Evolutionary conservation across 2,113 vertebrate genomes (phyloP).

Genomic region (Vulpes vulpes): DNA sequence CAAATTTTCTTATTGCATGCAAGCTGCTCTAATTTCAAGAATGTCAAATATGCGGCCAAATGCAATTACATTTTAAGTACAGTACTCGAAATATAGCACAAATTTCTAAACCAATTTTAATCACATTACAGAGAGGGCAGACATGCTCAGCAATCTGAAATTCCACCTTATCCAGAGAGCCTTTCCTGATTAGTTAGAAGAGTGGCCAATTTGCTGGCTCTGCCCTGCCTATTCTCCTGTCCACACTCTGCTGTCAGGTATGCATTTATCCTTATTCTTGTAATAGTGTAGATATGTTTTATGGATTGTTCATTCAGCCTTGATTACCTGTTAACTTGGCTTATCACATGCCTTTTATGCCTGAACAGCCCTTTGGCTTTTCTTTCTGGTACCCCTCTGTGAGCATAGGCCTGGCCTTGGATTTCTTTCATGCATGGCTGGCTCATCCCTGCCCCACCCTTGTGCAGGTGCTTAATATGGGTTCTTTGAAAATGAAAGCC

Average conservation of each 20-base stretch:
- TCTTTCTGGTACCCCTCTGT: not conserved
- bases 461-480: not conserved
- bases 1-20: slow-evolving; percentile 78
- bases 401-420: slow-evolving; percentile 5
- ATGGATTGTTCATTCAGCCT: not conserved
- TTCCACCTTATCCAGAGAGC: slow-evolving; percentile 60
- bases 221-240: not conserved
- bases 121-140: slow-evolving; percentile 78
- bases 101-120: slow-evolving; percentile 82
- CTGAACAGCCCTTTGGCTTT: not conserved
- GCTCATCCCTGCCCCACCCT: not conserved
- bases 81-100: slow-evolving; percentile 77
- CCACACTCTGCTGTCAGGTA: not conserved
- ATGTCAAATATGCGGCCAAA: slow-evolving; percentile 77
- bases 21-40: slow-evolving; percentile 81
- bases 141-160: slow-evolving; percentile 72
- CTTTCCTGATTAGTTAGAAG: slow-evolving; percentile 69
- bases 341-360: not conserved
- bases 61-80: slow-evolving; percentile 79
- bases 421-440: not conserved
- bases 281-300: not conserved
- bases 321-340: not conserved
- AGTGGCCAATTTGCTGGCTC: slow-evolving; percentile 50
- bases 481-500: slow-evolving; percentile 42
- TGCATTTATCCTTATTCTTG: not conserved